Evolutionary conservation across 2,888 invertebrate species (phyloP), one percentile per base, ranked within the genome.

Genomic region (Abrostola triplasia): DNA sequence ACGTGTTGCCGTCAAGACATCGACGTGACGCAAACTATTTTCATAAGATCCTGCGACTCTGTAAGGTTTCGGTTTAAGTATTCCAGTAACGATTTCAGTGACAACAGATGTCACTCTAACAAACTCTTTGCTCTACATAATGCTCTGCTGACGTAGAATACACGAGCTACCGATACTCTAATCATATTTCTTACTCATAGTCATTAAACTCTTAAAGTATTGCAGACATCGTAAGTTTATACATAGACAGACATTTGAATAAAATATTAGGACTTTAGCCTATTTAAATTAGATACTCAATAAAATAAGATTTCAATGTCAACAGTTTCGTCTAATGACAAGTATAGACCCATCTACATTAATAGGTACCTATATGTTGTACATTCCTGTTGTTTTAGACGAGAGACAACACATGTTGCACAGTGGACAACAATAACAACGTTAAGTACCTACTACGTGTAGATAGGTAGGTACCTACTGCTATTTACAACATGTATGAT

Each of bases 1-100:
- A 69, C 58, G 66, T 68, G 64, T 76, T 76, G 63, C 76, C n/a
- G n/a, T 64, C 57, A 78, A 73, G 64, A 59, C 60, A 70, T 64
- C 53, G 59, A 40, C 62, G 59, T 76, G 76, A 74, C 54, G 75
- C 69, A 66, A 76, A 59, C 59, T 48, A 59, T 67, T 60, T 73
- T 64, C 52, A 49, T 47, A 41, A 53, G 50, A 53, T 50, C 47
- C 56, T 49, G 55, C 36, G 11, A 38, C 50, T 36, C 44, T 42
- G 53, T 42, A 44, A 65, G 44, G 38, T 63, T 62, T 61, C 41
- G 12, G 37, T 50, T 52, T 44, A 59, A 38, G 63, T 63, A 49
- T 60, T 12, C 40, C 37, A 59, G 40, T 62, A 52, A 59, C 42
- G 36, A 58, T 49, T 36, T 49, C 41, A 44, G n/a, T 56, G 48